phyloP scores from a whole-genome alignment of 1,140 invertebrate genomes.

The Bombyx mandarina region DNA sequence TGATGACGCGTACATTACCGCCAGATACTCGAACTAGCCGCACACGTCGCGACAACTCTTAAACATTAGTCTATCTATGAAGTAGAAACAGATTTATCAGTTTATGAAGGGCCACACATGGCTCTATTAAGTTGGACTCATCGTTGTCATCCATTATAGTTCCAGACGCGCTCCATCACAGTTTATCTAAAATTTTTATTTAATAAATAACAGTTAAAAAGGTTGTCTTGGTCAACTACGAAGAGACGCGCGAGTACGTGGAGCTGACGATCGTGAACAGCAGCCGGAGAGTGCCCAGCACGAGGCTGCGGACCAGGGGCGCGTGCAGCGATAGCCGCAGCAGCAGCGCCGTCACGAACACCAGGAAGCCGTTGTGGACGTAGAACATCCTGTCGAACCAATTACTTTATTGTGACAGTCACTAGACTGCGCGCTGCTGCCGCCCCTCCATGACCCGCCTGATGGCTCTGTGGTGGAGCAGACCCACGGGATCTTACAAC shows the following conservation, averaged over 20 bases:
- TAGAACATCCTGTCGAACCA: conserved; percentile 36
- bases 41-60: too few species aligned
- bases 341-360: conserved; percentile 28
- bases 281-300: conserved; percentile 29
- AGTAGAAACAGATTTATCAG: too few species aligned
- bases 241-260: conserved; percentile 18
- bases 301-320: conserved; percentile 25
- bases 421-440: neutral
- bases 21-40: too few species aligned
- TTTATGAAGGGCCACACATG: too few species aligned
- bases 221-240: neutral
- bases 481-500: neutral
- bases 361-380: conserved; percentile 31
- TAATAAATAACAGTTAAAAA: too few species aligned
- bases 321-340: conserved; percentile 35
- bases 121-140: too few species aligned
- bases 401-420: neutral
- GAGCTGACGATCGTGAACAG: conserved; percentile 22
- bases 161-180: too few species aligned
- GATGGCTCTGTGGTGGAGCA: too few species aligned
- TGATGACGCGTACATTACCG: too few species aligned
- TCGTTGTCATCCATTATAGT: too few species aligned
- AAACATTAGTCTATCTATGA: too few species aligned
- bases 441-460: too few species aligned
- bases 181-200: neutral